Conservation (phyloP, 2,113 vertebrate species). For the Hippocampus mohnikei region DNA sequence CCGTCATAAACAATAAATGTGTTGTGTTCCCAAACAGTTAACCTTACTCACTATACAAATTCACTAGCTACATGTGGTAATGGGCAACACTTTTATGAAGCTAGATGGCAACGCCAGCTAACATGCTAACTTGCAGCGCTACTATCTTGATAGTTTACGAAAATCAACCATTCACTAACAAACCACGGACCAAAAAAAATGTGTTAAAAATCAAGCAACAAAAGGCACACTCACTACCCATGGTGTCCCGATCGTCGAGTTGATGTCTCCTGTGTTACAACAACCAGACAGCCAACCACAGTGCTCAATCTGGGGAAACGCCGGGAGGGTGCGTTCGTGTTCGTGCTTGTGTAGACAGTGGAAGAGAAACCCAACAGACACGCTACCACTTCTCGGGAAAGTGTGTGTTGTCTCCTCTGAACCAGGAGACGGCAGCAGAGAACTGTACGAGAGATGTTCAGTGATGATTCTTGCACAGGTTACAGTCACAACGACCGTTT, state of each 20-base stretch:
- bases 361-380: background rate
- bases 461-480: background rate
- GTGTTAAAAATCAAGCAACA: background rate
- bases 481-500: background rate
- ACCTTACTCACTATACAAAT: background rate
- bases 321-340: slow-evolving; percentile 8
- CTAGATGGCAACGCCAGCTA: slow-evolving; percentile 32
- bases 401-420: background rate
- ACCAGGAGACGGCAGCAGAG: background rate
- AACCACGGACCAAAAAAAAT: background rate
- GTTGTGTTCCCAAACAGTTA: background rate
- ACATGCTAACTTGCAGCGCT: slow-evolving; percentile 16
- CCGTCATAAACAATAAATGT: background rate
- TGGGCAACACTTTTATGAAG: background rate
- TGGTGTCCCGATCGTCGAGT: slow-evolving; percentile 39
- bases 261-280: background rate
- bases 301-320: slow-evolving; percentile 10
- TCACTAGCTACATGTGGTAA: background rate
- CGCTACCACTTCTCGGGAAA: background rate
- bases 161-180: background rate
- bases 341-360: background rate
- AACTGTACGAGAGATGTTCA: background rate
- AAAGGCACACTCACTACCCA: slow-evolving; percentile 70
- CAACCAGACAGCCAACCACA: background rate
- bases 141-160: slow-evolving; percentile 4